Base-by-base conservation (phyloP, 2,888 invertebrate genomes). In the Salpingus planirostris region DNA sequence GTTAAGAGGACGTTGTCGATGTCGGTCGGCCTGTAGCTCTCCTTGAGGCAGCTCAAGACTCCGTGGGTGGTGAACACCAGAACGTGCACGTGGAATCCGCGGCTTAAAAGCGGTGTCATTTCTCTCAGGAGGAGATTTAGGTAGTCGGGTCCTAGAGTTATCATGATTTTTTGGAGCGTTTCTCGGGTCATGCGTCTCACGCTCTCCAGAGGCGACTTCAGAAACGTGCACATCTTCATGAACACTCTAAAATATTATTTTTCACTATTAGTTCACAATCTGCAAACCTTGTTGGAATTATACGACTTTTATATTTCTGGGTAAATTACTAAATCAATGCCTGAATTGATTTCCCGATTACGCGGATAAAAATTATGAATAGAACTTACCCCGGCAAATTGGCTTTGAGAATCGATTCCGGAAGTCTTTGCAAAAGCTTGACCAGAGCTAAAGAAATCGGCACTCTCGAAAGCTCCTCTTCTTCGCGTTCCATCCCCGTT, bases 11-110 rank as follows among this genome's bases (percentile, higher is more conserved):
- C 83, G 1, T 72, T 62, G 55, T 92, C 86, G n/a, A 96, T 71
- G 52, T 93, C 85, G 0, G 76, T 77, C 0, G 80, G 69, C 58
- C 78, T 71, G 38, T 92, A 76, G n/a, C 71, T 64, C 0, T 71
- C 66, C 54, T 78, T 80, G 31, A 93, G 59, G 13, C 78, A 75
- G 33, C 77, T 76, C 29, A 97, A 64, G 3, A 97, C 76, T 0
- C 82, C 75, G 56, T 95, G 89, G 11, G 91, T 74, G 0, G 95
- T 92, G 38, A 80, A 91, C 2, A 86, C 85, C 30, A 97, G 67
- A 0, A 97, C 95, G 54, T 97, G 96, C 2, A 90, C 79, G 70
- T 95, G 93, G 59, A 86, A 97, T 7, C 97, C 97, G 55, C 82
- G 76, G 0, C 80, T 87, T 31, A 97, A 68, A 11, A 89, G 65